Percentiles rank a stretch among this genome's conserved stretches.
phyloP scores from a whole-genome alignment of 2,888 invertebrate species.

The Exocentrus adspersus region DNA sequence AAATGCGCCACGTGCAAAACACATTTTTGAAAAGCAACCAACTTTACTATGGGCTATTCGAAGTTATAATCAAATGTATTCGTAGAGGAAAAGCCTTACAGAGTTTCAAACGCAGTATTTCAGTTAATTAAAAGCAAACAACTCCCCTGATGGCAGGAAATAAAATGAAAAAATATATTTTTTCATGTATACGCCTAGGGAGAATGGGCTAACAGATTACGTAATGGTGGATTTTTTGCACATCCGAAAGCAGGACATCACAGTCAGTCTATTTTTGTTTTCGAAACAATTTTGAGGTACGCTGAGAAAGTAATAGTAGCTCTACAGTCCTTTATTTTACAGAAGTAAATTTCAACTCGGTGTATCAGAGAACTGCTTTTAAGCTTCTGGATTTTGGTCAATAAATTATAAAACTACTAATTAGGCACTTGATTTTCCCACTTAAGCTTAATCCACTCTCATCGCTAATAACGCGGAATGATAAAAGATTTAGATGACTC shows the following conservation, averaged over 20 bases:
- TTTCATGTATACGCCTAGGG: neutral
- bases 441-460: neutral
- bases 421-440: neutral
- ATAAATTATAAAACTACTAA: conserved; percentile 1
- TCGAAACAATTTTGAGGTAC: too few relatives aligned
- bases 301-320: too few relatives aligned
- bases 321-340: too few relatives aligned
- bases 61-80: neutral
- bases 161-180: neutral
- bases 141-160: neutral
- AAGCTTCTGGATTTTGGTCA: too few relatives aligned
- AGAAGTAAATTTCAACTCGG: too few relatives aligned
- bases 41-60: neutral
- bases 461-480: neutral
- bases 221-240: too few relatives aligned
- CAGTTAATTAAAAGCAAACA: neutral
- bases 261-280: too few relatives aligned
- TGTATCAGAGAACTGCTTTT: too few relatives aligned
- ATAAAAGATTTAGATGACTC: conserved; percentile 7
- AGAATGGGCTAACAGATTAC: too few relatives aligned
- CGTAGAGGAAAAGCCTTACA: neutral
- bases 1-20: neutral
- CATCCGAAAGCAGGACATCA: too few relatives aligned
- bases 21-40: neutral
- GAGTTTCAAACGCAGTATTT: neutral